phyloP scores from a whole-genome alignment of 2,888 invertebrate species.

The Drosophila seclusa region DNA sequence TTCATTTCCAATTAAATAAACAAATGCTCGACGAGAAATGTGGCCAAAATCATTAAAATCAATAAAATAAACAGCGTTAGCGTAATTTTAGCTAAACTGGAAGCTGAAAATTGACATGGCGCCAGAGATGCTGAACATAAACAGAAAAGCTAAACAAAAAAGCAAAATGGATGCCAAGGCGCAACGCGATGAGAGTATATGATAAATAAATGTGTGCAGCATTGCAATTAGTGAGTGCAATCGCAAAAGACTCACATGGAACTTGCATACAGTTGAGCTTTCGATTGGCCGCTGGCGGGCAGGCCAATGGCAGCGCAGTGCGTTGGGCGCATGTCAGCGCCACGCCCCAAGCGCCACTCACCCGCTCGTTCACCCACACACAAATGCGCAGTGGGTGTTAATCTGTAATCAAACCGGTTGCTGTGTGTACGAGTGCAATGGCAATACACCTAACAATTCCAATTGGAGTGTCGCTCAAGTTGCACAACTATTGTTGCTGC shows the following conservation, averaged over 20 bases:
- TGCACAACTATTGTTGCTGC: conserved; percentile 30
- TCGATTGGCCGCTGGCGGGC: conserved; percentile 39
- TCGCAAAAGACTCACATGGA: conserved; percentile 23
- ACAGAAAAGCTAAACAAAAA: conserved; percentile 20
- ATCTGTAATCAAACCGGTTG: conserved; percentile 55
- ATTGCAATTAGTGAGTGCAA: conserved; percentile 40
- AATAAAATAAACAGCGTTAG: conserved; percentile 73
- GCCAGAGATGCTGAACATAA: conserved; percentile 51
- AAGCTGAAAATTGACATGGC: conserved; percentile 66
- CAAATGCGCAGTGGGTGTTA: conserved; percentile 56
- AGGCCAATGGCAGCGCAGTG: conserved; percentile 37
- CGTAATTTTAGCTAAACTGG: conserved; percentile 26
- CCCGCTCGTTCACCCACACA: conserved; percentile 47
- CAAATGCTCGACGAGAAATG: conserved; percentile 57
- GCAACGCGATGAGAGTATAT: conserved; percentile 9
- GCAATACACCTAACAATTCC: conserved; percentile 46
- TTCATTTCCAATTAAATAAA: conserved; percentile 65
- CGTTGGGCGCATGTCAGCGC: conserved; percentile 48
- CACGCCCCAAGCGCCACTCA: conserved; percentile 59
- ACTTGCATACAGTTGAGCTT: conserved; percentile 26
- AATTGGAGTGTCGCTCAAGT: conserved; percentile 62
- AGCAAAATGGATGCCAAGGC: conserved; percentile 44
- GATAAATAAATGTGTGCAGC: conserved; percentile 45
- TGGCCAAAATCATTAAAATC: conserved; percentile 77
- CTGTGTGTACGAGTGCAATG: conserved; percentile 43